These are phyloP conservation scores for Ascaphus truei DNA, from an alignment of 2,113 vertebrate species.

Conservation along the genomic window DNA sequence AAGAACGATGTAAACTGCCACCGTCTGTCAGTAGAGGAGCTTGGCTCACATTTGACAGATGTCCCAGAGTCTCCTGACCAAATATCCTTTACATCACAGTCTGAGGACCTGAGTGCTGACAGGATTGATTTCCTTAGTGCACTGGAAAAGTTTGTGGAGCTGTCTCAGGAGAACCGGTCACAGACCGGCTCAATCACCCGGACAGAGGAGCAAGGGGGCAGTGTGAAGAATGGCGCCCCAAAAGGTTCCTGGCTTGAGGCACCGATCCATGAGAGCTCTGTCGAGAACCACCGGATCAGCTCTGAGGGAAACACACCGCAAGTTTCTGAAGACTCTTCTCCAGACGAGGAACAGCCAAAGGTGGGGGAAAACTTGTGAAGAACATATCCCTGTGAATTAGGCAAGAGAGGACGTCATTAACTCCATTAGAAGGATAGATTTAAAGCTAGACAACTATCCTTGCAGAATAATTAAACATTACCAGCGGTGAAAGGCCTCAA, in stretches of 20 bases:
- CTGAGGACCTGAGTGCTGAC: conserved; percentile 68
- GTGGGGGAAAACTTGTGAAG: no score
- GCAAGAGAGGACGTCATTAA: no score
- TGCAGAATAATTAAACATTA: no score
- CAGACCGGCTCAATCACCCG: conserved; percentile 61
- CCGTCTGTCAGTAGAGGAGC: conserved; percentile 66
- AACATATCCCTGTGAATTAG: no score
- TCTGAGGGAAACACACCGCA: conserved; percentile 54
- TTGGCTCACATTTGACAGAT: conserved; percentile 59
- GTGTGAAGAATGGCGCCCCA: conserved; percentile 52
- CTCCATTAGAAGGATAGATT: no score
- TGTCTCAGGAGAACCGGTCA: conserved; percentile 74
- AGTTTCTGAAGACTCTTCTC: conserved; percentile 64
- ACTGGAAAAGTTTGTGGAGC: conserved; percentile 85
- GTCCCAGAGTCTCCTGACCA: conserved; percentile 58
- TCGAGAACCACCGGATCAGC: conserved; percentile 48
- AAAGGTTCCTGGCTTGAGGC: conserved; percentile 51
- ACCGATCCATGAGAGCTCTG: conserved; percentile 35
- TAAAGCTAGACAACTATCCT: no score
- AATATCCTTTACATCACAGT: conserved; percentile 49
- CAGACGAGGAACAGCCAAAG: conserved; percentile 68
- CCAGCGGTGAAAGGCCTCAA: no score
- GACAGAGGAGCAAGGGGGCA: conserved; percentile 59
- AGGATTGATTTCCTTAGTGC: conserved; percentile 92
- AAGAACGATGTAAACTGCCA: conserved; percentile 63